Conservation (phyloP, 1,140 invertebrate genomes). For the Nephila pilipes region DNA sequence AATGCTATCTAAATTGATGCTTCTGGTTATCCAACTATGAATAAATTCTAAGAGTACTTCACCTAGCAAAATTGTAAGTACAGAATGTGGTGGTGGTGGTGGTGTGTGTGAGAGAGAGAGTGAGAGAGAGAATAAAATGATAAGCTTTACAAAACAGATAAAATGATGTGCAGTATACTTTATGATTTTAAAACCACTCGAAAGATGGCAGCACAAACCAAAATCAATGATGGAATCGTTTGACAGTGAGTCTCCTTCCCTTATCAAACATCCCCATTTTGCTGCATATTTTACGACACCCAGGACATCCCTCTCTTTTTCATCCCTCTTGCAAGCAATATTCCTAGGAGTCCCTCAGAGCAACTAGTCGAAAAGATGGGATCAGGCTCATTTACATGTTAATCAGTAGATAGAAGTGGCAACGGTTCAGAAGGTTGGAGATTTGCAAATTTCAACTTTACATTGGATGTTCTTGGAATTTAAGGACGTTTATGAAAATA, state of each 20-base stretch:
- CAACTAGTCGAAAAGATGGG: background rate
- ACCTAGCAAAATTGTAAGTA: too few species aligned
- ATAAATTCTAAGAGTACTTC: too few species aligned
- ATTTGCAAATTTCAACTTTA: background rate
- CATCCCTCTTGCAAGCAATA: background rate
- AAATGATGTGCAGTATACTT: background rate
- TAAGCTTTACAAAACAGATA: too few species aligned
- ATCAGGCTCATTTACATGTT: conserved; percentile 63
- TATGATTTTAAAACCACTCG: background rate
- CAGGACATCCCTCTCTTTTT: background rate
- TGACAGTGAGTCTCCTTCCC: background rate
- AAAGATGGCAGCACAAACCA: conserved; percentile 64
- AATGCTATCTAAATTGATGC: too few species aligned
- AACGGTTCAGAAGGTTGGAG: background rate
- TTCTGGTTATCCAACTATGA: too few species aligned
- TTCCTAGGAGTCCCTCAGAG: background rate
- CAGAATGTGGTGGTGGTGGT: too few species aligned
- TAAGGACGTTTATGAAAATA: background rate
- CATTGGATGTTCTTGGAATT: too few species aligned
- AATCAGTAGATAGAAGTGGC: conserved; percentile 18
- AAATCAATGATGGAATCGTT: background rate
- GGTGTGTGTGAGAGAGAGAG: too few species aligned
- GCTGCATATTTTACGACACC: conserved; percentile 46
- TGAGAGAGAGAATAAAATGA: too few species aligned
- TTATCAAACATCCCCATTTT: conserved; percentile 39